Percentiles rank a stretch among this genome's conserved stretches.
phyloP scores from a whole-genome alignment of 2,888 invertebrate genomes.

The Scaptomyza flava region DNA sequence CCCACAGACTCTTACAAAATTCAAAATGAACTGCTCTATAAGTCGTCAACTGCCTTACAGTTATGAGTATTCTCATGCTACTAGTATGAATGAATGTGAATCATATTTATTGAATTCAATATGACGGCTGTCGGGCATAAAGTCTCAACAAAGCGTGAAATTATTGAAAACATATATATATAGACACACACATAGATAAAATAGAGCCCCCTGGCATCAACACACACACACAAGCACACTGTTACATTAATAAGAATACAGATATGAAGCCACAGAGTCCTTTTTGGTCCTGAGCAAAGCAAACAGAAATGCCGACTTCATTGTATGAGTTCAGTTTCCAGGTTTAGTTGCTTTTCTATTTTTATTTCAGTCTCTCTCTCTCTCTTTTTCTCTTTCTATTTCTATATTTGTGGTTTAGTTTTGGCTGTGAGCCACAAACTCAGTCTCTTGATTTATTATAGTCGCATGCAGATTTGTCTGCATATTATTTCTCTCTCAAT shows the following conservation, averaged over 20 bases:
- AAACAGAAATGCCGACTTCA: constrained; percentile 48
- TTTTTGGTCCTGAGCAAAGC: constrained; percentile 29
- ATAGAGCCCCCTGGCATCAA: constrained; percentile 19
- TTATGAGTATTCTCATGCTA: constrained; percentile 39
- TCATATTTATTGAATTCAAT: constrained; percentile 77
- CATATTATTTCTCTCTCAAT: constrained; percentile 27
- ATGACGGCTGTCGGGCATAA: constrained; percentile 62
- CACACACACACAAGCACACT: constrained; percentile 7
- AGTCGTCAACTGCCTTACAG: constrained; percentile 62
- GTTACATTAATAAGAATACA: constrained; percentile 12
- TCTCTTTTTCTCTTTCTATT: constrained; percentile 4
- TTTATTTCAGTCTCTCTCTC: constrained; percentile 3
- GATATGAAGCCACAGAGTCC: constrained; percentile 15
- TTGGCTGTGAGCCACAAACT: constrained; percentile 51
- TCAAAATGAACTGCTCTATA: constrained; percentile 64
- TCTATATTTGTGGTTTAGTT: constrained; percentile 35
- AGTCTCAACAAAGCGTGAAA: constrained; percentile 71
- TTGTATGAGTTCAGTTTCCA: constrained; percentile 27
- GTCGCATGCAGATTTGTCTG: constrained; percentile 74
- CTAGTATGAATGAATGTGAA: constrained; percentile 10
- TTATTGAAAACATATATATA: constrained; percentile 65
- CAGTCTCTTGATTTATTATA: constrained; percentile 74
- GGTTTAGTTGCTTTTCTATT: constrained; percentile 10
- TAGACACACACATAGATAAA: constrained; percentile 7
- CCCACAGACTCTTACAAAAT: not conserved